Evolutionary conservation across 2,113 vertebrate species (phyloP), one percentile per base, ranked within the genome.

Genomic region (Balaenoptera acutorostrata): DNA sequence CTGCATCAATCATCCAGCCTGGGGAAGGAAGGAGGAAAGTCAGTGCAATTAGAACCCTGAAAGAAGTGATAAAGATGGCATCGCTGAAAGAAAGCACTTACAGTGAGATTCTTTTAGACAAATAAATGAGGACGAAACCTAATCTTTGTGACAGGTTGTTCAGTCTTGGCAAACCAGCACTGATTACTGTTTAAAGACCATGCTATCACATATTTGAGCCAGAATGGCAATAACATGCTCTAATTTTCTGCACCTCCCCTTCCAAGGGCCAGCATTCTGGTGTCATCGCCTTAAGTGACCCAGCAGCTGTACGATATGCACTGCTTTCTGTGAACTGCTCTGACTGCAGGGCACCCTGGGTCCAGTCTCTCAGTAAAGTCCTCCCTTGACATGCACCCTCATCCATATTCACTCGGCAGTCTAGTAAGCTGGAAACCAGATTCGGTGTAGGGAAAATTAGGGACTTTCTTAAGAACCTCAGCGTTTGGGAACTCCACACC

Each of bases 1-100:
- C 99, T 6, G 99, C 99, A 86, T 99, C 99, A 0, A 99, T 99
- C 99, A 99, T 99, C 99, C 99, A 99, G 97, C 99, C 99, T 99
- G 98, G 39, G 63, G 41, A 29, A 46, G 55, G 0, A 12, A 63
- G 1, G 12, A 23, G 57, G 15, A 25, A 68, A 75, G 52, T 46
- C 0, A 29, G 66, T 1, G 2, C 59, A 4, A 13, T 84, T 8
- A 90, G n/a, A 36, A 8, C 25, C 8, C 23, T 18, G 33, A 49
- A 14, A 49, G 25, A 17, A 88, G 46, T 1, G 11, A 5, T 4
- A 14, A 14, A 33, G 17, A 27, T 0, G 14, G 39, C 8, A 13
- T 0, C 36, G 6, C 33, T 21, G 15, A 6, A 25, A 23, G 44
- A 18, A 10, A 25, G 66, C 31, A 10, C 12, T 41, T 25, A 23